Conservation (phyloP, 2,113 vertebrate genomes). For the Bungarus multicinctus region DNA sequence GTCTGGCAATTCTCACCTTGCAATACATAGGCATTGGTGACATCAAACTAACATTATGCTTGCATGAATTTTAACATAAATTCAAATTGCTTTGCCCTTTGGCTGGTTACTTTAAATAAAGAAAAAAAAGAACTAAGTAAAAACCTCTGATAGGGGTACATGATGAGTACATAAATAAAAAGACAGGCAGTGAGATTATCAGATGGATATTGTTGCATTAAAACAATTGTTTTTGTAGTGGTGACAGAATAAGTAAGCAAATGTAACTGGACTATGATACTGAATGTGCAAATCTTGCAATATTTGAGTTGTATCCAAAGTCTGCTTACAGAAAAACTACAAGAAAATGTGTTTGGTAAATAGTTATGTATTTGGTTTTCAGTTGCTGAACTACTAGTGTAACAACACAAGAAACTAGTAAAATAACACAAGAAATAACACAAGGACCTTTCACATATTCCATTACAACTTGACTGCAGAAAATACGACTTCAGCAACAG, state of each 20-base stretch:
- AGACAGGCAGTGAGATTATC: background rate
- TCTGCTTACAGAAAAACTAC: background rate
- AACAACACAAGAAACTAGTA: background rate
- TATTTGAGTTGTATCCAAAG: background rate
- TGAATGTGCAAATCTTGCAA: background rate
- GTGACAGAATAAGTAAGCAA: background rate
- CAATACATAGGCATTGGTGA: background rate
- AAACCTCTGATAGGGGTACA: background rate
- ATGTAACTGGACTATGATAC: background rate
- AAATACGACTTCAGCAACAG: too few relatives aligned
- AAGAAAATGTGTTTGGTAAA: background rate
- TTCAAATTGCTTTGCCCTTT: background rate
- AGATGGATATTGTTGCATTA: background rate
- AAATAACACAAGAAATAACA: background rate
- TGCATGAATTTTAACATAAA: background rate
- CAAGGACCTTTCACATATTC: background rate
- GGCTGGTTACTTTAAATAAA: background rate
- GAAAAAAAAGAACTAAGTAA: background rate
- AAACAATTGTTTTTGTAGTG: background rate
- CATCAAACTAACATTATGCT: background rate
- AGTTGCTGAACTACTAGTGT: background rate
- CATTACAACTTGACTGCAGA: background rate
- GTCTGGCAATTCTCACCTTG: constrained; percentile 9
- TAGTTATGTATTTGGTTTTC: background rate
- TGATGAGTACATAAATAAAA: constrained; percentile 7